Percentiles rank a stretch among this genome's conserved stretches.
phyloP scores from a whole-genome alignment of 2,113 vertebrate genomes.

The Centrocercus urophasianus region DNA sequence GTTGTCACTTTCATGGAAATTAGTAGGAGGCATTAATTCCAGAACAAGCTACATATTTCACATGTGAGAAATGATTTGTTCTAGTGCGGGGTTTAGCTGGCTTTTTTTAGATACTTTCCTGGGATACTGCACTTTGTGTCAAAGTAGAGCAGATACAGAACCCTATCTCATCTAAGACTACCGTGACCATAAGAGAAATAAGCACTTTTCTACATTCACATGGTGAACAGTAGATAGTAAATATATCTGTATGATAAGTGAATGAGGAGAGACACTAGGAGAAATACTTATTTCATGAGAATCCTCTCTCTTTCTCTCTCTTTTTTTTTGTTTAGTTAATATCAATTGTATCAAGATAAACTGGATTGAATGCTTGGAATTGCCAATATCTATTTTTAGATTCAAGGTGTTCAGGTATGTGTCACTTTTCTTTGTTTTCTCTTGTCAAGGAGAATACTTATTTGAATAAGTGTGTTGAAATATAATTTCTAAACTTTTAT shows the following conservation, averaged over 20 bases:
- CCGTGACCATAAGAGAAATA: not conserved
- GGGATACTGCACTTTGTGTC: not conserved
- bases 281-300: not conserved
- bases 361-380: not conserved
- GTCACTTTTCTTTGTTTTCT: not conserved
- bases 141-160: not conserved
- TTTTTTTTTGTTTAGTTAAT: not conserved
- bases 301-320: not conserved
- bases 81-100: not conserved
- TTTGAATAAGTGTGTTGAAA: not conserved
- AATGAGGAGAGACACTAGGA: not conserved
- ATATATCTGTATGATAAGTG: not conserved
- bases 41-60: not conserved
- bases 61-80: not conserved
- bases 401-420: not conserved
- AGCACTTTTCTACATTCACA: not conserved
- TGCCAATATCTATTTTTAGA: not conserved
- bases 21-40: no score
- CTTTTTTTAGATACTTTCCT: not conserved
- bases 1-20: no score
- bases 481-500: not conserved
- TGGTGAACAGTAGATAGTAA: not conserved
- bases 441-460: not conserved
- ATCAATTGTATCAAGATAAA: not conserved
- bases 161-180: not conserved